phyloP scores from a whole-genome alignment of 2,113 vertebrate species.

The Aegotheles bennettii region DNA sequence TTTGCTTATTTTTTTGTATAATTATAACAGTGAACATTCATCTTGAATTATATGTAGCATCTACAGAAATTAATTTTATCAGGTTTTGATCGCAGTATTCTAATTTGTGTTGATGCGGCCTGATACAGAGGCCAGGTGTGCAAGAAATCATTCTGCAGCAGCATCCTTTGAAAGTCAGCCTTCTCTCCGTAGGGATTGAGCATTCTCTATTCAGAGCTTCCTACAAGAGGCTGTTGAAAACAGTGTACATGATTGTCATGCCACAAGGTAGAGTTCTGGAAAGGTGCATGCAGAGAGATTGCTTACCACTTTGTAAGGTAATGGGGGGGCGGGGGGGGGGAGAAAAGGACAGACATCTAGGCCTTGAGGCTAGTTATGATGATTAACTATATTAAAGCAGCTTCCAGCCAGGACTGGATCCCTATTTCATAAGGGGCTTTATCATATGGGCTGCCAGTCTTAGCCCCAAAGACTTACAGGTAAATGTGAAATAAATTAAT shows the following conservation, averaged over 20 bases:
- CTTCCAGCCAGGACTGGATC: neutral
- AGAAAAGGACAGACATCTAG: neutral
- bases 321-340: neutral
- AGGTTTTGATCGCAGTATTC: neutral
- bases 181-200: neutral
- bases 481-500: neutral
- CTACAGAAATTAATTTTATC: neutral
- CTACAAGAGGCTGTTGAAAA: neutral
- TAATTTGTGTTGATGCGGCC: neutral
- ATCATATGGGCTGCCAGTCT: neutral
- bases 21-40: neutral
- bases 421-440: neutral
- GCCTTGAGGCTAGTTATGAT: neutral
- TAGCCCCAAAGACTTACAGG: neutral
- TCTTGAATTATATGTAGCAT: neutral
- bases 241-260: rapidly evolving
- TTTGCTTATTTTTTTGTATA: neutral
- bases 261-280: rapidly evolving
- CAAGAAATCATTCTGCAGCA: neutral
- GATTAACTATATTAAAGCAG: neutral
- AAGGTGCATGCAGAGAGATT: neutral
- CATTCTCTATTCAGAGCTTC: neutral
- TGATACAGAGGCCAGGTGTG: neutral
- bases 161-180: neutral
- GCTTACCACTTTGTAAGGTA: neutral